phyloP scores from a whole-genome alignment of 2,797 vertebrate species.

The Myotis daubentonii region DNA sequence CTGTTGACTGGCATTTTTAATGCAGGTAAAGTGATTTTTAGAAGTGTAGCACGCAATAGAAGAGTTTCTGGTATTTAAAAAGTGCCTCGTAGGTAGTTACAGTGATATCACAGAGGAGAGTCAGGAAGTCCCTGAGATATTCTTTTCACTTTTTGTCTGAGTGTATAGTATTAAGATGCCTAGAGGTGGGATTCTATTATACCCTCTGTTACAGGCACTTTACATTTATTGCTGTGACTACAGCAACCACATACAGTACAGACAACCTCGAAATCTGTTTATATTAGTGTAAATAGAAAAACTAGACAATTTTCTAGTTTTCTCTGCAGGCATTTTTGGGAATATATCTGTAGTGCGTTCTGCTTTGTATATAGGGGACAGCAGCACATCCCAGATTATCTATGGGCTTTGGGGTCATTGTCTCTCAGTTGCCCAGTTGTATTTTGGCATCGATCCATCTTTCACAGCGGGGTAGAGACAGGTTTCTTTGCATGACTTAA shows the following conservation, averaged over 20 bases:
- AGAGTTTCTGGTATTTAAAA: slow-evolving; percentile 49
- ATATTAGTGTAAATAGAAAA: slow-evolving; percentile 74
- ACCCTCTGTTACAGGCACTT: slow-evolving; percentile 46
- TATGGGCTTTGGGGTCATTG: not conserved
- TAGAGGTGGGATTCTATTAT: not conserved
- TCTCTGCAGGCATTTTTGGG: slow-evolving; percentile 57
- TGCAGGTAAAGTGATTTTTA: slow-evolving; percentile 35
- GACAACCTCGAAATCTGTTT: slow-evolving; percentile 72
- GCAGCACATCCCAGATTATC: slow-evolving; percentile 15
- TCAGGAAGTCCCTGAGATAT: slow-evolving; percentile 1
- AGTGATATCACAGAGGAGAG: not conserved
- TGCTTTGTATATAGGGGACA: slow-evolving; percentile 41
- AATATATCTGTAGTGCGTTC: slow-evolving; percentile 27
- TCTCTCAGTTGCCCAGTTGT: slow-evolving; percentile 16
- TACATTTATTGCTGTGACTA: slow-evolving; percentile 63
- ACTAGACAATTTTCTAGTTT: slow-evolving; percentile 44
- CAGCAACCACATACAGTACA: slow-evolving; percentile 73
- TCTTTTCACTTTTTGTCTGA: slow-evolving; percentile 54
- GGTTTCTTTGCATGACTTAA: not conserved
- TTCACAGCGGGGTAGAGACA: not conserved
- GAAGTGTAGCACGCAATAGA: not conserved
- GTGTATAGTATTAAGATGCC: slow-evolving; percentile 61
- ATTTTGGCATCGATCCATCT: not conserved
- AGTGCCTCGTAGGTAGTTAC: slow-evolving; percentile 59
- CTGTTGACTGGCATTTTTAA: slow-evolving; percentile 34